Percentiles rank a stretch among this genome's conserved stretches.
Conservation (phyloP, 2,888 invertebrate species). For the Nomada lathburiana region DNA sequence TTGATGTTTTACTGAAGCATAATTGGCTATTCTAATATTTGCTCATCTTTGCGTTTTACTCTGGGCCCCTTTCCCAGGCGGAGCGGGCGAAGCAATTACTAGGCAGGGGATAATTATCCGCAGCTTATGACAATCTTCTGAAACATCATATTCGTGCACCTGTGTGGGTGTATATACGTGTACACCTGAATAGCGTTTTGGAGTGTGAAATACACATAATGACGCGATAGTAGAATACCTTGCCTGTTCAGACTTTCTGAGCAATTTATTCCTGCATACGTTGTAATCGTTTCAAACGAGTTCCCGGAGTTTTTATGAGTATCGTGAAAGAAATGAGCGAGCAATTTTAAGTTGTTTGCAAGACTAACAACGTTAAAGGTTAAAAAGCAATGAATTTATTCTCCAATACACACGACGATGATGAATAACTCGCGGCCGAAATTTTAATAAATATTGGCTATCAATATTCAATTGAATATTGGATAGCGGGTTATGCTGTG, state of each 20-base stretch:
- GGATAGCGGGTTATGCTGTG: no score
- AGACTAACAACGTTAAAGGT: no score
- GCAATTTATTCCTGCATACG: slow-evolving; percentile 15
- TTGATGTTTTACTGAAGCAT: not conserved
- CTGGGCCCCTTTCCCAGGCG: slow-evolving; percentile 8
- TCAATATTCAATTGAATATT: no score
- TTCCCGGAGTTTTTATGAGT: not conserved
- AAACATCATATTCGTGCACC: not conserved
- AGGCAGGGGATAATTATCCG: slow-evolving; percentile 26
- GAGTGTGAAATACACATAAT: slow-evolving; percentile 1
- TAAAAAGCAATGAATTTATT: no score
- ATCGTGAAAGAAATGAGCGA: no score
- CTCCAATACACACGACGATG: no score
- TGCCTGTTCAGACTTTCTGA: slow-evolving; percentile 9
- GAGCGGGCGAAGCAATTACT: slow-evolving; percentile 10
- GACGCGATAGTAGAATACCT: not conserved
- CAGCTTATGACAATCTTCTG: slow-evolving; percentile 19
- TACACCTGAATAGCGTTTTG: not conserved
- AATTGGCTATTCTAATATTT: slow-evolving; percentile 25
- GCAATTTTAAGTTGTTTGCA: no score
- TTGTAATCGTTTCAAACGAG: not conserved
- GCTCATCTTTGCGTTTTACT: slow-evolving; percentile 17
- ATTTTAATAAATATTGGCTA: no score
- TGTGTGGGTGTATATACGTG: not conserved
- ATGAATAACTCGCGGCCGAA: no score